Conservation (phyloP, 2,797 vertebrate species). For the Circus cinereus region DNA sequence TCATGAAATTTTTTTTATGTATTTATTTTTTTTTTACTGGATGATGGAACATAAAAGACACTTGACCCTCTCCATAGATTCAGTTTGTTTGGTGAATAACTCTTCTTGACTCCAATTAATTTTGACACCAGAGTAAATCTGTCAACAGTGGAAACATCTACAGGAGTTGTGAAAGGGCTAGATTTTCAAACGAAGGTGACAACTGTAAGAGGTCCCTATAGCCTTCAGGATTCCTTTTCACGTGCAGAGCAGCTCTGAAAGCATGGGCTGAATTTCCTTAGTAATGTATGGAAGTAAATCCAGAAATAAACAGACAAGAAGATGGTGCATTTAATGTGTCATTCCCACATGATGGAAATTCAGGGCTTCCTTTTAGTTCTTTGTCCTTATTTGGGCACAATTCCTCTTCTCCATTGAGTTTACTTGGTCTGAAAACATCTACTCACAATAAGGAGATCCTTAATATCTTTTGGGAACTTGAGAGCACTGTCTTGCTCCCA, state of each 20-base stretch:
- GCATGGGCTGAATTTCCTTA: neutral
- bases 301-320: neutral
- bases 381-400: neutral
- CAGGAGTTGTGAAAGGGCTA: neutral
- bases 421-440: neutral
- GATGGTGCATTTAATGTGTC: neutral
- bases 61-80: neutral
- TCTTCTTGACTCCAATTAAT: slow-evolving; percentile 26
- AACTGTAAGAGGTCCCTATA: neutral
- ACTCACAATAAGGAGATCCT: neutral
- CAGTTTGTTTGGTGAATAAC: slow-evolving; percentile 11
- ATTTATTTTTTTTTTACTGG: neutral
- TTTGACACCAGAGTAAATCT: slow-evolving; percentile 20
- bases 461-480: neutral
- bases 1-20: neutral
- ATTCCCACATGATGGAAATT: fast-evolving
- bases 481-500: neutral
- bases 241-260: neutral
- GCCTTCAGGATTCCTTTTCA: neutral
- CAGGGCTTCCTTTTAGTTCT: neutral
- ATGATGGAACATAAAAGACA: slow-evolving; percentile 8
- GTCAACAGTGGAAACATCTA: neutral
- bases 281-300: neutral
- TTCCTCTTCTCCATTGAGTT: neutral
- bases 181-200: neutral